These are phyloP conservation scores for Cyaniris semiargus DNA, from an alignment of 2,888 invertebrate species.

Conservation along the genomic window DNA sequence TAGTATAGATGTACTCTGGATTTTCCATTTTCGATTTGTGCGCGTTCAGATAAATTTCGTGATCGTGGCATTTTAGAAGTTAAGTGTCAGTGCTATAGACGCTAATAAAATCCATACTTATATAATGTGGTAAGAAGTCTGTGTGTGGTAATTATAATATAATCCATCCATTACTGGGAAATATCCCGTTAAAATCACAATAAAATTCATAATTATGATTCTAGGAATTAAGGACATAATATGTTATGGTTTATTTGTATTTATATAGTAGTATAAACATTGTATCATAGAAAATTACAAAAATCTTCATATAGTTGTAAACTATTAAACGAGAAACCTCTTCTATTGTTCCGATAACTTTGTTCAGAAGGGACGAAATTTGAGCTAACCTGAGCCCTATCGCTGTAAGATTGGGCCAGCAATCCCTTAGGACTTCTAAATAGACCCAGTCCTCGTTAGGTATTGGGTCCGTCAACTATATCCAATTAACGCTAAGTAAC, in stretches of 20 bases:
- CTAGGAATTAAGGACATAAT: too few species aligned
- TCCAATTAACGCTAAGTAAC: not conserved
- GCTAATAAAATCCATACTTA: too few species aligned
- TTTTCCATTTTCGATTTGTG: not conserved
- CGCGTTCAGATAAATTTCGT: not conserved
- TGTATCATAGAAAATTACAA: too few species aligned
- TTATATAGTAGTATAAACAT: too few species aligned
- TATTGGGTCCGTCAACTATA: not conserved
- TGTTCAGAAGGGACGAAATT: not conserved
- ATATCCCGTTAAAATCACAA: too few species aligned
- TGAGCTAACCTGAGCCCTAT: not conserved
- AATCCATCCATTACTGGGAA: too few species aligned
- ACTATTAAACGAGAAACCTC: not conserved
- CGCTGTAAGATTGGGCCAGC: not conserved
- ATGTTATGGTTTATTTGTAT: too few species aligned
- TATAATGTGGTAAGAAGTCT: too few species aligned
- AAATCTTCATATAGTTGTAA: not conserved
- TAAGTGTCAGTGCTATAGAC: too few species aligned
- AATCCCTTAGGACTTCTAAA: not conserved
- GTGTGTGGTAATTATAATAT: too few species aligned
- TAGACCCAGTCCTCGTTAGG: not conserved
- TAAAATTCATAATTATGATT: too few species aligned
- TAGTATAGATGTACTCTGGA: conserved; percentile 2
- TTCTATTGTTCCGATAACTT: not conserved
- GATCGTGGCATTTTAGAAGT: not conserved